Percentiles rank a stretch among this genome's conserved stretches.
These are phyloP conservation scores for Tridacna gigas DNA, from an alignment of 2,888 invertebrate genomes.

Conservation along the genomic window DNA sequence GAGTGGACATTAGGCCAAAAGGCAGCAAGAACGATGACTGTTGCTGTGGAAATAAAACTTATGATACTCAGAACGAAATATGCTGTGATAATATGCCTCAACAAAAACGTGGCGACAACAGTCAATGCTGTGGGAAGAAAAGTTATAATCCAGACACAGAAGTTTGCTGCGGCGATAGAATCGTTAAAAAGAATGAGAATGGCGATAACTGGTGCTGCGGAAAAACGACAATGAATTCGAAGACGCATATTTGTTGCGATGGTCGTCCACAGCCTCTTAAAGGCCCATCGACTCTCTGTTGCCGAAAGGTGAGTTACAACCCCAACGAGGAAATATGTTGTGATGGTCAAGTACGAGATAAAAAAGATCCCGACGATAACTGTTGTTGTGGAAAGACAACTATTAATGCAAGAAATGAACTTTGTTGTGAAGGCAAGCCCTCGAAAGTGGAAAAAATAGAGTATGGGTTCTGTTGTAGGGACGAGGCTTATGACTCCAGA, in stretches of 20 bases:
- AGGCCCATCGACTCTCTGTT: slow-evolving; percentile 45
- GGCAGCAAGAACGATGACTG: slow-evolving; percentile 43
- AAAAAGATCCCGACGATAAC: slow-evolving; percentile 49
- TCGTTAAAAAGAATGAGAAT: slow-evolving; percentile 22
- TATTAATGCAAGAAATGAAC: slow-evolving; percentile 43
- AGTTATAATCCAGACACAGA: slow-evolving; percentile 38
- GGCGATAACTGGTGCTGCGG: slow-evolving; percentile 63
- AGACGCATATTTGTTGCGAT: slow-evolving; percentile 48
- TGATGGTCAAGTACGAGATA: slow-evolving; percentile 47
- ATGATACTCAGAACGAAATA: slow-evolving; percentile 32
- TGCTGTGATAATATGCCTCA: slow-evolving; percentile 58
- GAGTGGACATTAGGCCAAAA: slow-evolving; percentile 36
- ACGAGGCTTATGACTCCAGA: slow-evolving; percentile 44
- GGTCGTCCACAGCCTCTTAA: slow-evolving; percentile 43
- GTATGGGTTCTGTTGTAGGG: slow-evolving; percentile 48
- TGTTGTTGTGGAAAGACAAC: slow-evolving; percentile 57
- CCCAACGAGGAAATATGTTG: slow-evolving; percentile 43
- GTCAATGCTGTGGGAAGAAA: slow-evolving; percentile 46
- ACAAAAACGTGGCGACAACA: slow-evolving; percentile 29
- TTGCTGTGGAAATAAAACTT: slow-evolving; percentile 56
- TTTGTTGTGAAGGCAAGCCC: slow-evolving; percentile 54
- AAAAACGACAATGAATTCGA: slow-evolving; percentile 53
- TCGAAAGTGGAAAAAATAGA: slow-evolving; percentile 39
- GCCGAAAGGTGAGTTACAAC: slow-evolving; percentile 46
- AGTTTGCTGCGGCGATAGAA: slow-evolving; percentile 45